Percentiles rank a stretch among this genome's conserved stretches.
These are phyloP conservation scores for Ennomos quercinarius DNA, from an alignment of 2,888 invertebrate genomes.

Conservation along the genomic window DNA sequence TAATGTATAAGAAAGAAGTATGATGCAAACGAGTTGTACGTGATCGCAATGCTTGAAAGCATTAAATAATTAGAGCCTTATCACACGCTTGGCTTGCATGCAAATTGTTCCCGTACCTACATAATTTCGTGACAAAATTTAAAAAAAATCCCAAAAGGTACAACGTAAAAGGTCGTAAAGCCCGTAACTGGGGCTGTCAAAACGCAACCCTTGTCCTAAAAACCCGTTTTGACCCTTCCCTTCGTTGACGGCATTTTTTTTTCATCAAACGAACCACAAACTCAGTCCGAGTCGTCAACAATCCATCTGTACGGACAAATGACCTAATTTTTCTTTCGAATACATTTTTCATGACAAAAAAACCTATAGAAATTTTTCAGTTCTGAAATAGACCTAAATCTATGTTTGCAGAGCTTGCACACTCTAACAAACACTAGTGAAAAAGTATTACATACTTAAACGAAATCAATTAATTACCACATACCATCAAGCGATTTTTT, in stretches of 20 bases:
- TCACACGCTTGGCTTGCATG: constrained; percentile 28
- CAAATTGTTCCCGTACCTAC: constrained; percentile 21
- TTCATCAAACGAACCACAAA: constrained; percentile 46
- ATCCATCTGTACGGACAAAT: constrained; percentile 39
- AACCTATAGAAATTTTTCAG: too few relatives aligned
- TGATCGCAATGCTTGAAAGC: constrained; percentile 28
- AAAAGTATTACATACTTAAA: too few relatives aligned
- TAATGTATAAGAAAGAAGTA: constrained; percentile 30
- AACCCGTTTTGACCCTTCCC: constrained; percentile 41
- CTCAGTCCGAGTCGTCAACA: constrained; percentile 37
- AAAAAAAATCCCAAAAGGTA: constrained; percentile 19
- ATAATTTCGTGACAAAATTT: constrained; percentile 20
- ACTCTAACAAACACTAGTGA: too few relatives aligned
- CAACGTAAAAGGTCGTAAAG: constrained; percentile 43
- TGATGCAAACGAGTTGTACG: constrained; percentile 30
- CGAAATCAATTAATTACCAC: too few relatives aligned
- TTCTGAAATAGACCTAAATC: too few relatives aligned
- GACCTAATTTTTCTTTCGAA: constrained; percentile 28
- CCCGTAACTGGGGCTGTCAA: constrained; percentile 49
- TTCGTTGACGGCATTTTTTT: constrained; percentile 42
- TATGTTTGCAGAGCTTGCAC: too few relatives aligned
- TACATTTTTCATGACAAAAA: constrained; percentile 16
- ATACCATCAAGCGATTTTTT: too few relatives aligned
- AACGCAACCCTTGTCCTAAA: constrained; percentile 46
- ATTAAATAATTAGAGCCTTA: constrained; percentile 30